phyloP scores from a whole-genome alignment of 2,888 invertebrate species.

The Drosophila kambysellisi region DNA sequence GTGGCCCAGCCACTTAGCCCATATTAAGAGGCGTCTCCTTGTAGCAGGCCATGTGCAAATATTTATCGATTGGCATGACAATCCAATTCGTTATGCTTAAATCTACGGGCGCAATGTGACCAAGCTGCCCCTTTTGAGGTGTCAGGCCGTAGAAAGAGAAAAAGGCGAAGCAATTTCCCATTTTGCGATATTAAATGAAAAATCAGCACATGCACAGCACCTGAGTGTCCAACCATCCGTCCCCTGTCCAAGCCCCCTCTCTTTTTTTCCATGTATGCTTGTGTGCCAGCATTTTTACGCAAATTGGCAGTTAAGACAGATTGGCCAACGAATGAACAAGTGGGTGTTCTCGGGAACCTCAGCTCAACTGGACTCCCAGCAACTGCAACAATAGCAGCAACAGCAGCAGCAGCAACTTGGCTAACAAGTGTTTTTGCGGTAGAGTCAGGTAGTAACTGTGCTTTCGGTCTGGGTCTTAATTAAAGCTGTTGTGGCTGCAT shows the following conservation, averaged over 20 bases:
- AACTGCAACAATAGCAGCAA: conserved; percentile 24
- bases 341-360: conserved; percentile 31
- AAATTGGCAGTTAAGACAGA: conserved; percentile 72
- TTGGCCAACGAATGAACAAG: conserved; percentile 28
- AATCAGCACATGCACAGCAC: conserved; percentile 53
- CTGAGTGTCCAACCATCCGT: conserved; percentile 9
- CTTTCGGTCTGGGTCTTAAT: conserved; percentile 50
- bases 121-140: conserved; percentile 35
- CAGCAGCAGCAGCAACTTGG: conserved; percentile 34
- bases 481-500: conserved; percentile 50
- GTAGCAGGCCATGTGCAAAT: conserved; percentile 62
- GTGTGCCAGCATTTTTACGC: conserved; percentile 65
- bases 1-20: conserved; percentile 62
- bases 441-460: conserved; percentile 28
- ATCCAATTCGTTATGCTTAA: conserved; percentile 75
- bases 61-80: conserved; percentile 81
- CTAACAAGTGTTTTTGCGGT: conserved; percentile 61
- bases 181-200: conserved; percentile 68
- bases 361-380: conserved; percentile 34
- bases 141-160: conserved; percentile 29
- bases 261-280: conserved; percentile 36
- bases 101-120: conserved; percentile 61
- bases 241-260: conserved; percentile 30
- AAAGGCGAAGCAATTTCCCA: conserved; percentile 12
- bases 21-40: conserved; percentile 63